These are phyloP conservation scores for Gallinago jamesoni DNA, from an alignment of 2,113 vertebrate species.

Conservation along the genomic window DNA sequence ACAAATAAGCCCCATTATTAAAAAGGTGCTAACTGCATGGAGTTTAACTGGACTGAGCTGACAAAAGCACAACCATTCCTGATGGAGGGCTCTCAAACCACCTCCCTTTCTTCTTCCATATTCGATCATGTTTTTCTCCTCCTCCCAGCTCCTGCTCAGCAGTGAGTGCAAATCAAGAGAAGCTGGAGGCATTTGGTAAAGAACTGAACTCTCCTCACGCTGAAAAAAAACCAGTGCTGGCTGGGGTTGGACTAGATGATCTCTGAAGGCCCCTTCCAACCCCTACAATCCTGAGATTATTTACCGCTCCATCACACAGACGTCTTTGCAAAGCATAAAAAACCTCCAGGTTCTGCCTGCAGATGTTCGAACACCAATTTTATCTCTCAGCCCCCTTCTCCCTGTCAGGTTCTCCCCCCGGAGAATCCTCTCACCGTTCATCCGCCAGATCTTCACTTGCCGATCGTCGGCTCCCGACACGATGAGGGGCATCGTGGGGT, in stretches of 20 bases:
- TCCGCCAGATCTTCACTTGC: slow-evolving; percentile 98
- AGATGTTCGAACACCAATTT: too few relatives aligned
- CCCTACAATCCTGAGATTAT: neutral
- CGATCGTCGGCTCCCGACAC: slow-evolving; percentile 95
- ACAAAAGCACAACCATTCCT: neutral
- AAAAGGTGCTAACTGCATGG: neutral
- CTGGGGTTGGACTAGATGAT: too few relatives aligned
- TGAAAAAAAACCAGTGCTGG: neutral
- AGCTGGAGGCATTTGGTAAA: neutral
- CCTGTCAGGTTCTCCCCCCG: too few relatives aligned
- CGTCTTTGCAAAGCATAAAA: neutral
- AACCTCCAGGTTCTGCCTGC: neutral
- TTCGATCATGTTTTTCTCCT: neutral
- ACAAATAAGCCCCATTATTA: too few relatives aligned
- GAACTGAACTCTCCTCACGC: neutral
- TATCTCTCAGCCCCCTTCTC: too few relatives aligned
- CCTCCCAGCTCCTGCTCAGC: neutral
- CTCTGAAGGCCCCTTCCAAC: too few relatives aligned
- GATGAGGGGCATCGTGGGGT: slow-evolving; percentile 96
- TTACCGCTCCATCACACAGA: neutral
- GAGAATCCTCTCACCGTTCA: slow-evolving; percentile 85
- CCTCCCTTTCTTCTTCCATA: neutral
- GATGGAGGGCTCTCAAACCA: neutral
- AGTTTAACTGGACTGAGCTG: neutral
- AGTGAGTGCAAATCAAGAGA: neutral